Evolutionary conservation across 1,140 invertebrate species (phyloP), one percentile per base, ranked within the genome.

Genomic region (Lutraria rhynchaena): DNA sequence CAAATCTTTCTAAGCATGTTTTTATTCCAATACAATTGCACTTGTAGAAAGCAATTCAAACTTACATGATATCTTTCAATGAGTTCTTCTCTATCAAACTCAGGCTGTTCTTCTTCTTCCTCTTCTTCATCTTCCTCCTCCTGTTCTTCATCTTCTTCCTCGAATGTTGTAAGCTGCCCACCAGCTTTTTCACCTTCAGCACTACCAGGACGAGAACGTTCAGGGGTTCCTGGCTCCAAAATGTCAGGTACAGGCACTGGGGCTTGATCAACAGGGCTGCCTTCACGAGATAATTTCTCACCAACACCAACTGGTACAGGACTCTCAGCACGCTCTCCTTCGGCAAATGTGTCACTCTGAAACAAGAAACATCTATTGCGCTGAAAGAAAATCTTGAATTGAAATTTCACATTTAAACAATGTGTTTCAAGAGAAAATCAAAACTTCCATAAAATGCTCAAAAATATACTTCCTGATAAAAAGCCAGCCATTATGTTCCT

Each of bases 11-110:
- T n/a, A n/a, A n/a, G n/a, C n/a, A n/a, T n/a, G n/a, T n/a, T n/a
- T n/a, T n/a, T n/a, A n/a, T n/a, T n/a, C n/a, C n/a, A n/a, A n/a
- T n/a, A n/a, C n/a, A n/a, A n/a, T n/a, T n/a, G n/a, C n/a, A 44
- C 15, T 60, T 4, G 29, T 17, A 51, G 22, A 22, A 7, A 73
- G 15, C 33, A 24, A 37, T 1, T 65, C 1, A 37, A 7, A 87
- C 84, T 83, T 83, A 91, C 91, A 86, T 91, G 89, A 78, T 91
- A 92, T 87, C 80, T 89, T 61, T 90, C 89, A 53, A 92, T 85
- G 2, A 92, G 82, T 35, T 84, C 87, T 58, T 92, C 90, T 76
- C 91, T 87, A 61, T 89, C 87, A 85, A 87, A 88, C 77, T 87
- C 71, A 37, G 85, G 85, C 22, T 86, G 80, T 35, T 82, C 83